A percentile compares a stretch with the other conserved stretches of the same genome.
These are phyloP conservation scores for Cephalopachus bancanus DNA, from an alignment of 2,797 vertebrate genomes.

Conservation along the genomic window DNA sequence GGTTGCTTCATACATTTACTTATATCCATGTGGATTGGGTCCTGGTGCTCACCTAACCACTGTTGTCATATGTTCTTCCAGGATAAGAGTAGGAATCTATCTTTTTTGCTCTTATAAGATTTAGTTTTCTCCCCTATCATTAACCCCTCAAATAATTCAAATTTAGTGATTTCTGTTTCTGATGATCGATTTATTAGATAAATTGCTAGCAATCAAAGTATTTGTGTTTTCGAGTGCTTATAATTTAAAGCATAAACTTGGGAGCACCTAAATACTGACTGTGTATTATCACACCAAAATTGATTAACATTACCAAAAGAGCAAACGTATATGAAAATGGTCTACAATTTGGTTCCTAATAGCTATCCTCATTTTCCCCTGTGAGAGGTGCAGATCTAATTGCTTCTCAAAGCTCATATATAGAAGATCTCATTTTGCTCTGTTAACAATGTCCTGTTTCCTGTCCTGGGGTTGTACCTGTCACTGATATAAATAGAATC, in stretches of 20 bases:
- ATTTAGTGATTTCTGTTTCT: neutral
- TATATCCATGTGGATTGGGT: accelerated
- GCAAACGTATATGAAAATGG: neutral
- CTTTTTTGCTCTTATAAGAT: neutral
- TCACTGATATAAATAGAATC: accelerated
- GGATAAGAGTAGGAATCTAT: neutral
- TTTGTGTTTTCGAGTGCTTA: neutral
- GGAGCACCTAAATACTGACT: neutral
- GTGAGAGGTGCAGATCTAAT: neutral
- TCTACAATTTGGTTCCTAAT: accelerated
- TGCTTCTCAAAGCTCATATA: neutral
- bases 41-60: neutral
- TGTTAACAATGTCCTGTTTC: accelerated
- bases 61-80: neutral
- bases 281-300: accelerated
- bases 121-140: neutral
- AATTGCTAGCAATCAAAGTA: neutral
- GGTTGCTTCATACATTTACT: neutral
- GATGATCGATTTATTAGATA: neutral
- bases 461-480: accelerated
- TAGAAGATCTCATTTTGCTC: accelerated
- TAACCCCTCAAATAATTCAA: neutral
- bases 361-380: accelerated
- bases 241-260: neutral
- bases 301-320: neutral